Evolutionary conservation across 2,113 vertebrate species (phyloP), one percentile per base, ranked within the genome.

Genomic region (Pseudonaja textilis): DNA sequence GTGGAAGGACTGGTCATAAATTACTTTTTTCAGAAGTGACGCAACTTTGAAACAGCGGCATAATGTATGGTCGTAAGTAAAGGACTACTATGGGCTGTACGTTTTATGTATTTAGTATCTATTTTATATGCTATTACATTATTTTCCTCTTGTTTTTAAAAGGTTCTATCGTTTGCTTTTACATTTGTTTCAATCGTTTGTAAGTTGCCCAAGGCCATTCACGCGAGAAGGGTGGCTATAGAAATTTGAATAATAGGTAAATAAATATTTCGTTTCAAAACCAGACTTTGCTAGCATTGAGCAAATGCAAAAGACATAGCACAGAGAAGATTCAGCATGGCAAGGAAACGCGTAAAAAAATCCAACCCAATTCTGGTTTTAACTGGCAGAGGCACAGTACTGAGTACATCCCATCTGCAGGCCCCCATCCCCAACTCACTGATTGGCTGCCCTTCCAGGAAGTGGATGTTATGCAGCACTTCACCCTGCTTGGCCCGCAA

Each of bases 371-470:
- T 52, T 14, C 86, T 52, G 47, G 26, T 47, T 86, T 87, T 87
- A n/a, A n/a, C 25, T 7, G 20, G 26, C 26, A 54, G 14, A 18
- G 16, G 26, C 86, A 26, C 1, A 14, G 55, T 22, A 42, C 47
- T 26, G 20, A 3, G 22, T 42, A 59, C 5, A 14, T 39, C 25
- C 85, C 45, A 12, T 64, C 87, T 56, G 0, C 1, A 10, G 0
- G 1, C 8, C 23, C 2, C 0, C 0, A 14, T 59, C 0, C 5
- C 7, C 69, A 96, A 96, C 99, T 98, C 97, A 99, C 99, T 99
- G 98, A 99, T 99, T 97, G 99, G 99, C 97, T 99, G 99, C 10
- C 99, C 99, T 96, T 99, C 99, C 74, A 99, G 97, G 97, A 99
- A 99, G 97, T 98, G 98, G 95, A 99, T 98, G 94, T 99, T 99